A percentile compares a stretch with the other conserved stretches of the same genome.
Evolutionary conservation across 2,113 vertebrate species (phyloP).

Genomic region (Entelurus aequoreus): DNA sequence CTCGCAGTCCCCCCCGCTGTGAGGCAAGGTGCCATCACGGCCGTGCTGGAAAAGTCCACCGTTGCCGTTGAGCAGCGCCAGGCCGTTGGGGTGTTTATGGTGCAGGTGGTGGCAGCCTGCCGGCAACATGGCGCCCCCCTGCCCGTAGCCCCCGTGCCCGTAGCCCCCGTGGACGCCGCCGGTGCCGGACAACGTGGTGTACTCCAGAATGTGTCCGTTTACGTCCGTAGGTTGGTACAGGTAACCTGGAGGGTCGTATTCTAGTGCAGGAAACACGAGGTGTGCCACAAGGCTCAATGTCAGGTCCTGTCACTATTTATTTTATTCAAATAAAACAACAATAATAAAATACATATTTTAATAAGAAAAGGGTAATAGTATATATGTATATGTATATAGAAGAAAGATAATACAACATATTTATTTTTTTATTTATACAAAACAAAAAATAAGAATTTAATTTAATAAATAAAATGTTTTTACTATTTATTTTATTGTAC

Average conservation of each 20-base stretch:
- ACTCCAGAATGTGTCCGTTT: conserved; percentile 82
- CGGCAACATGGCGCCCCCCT: conserved; percentile 65
- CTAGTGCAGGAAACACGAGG: conserved; percentile 55
- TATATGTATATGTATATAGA: too few species aligned
- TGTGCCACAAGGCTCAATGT: not conserved
- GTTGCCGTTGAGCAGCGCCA: conserved; percentile 71
- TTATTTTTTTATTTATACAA: too few species aligned
- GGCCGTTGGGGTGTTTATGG: conserved; percentile 75
- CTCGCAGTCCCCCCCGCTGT: conserved; percentile 73
- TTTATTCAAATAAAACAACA: too few species aligned
- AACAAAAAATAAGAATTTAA: too few species aligned
- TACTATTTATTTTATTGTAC: too few species aligned
- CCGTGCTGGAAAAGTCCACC: conserved; percentile 60
- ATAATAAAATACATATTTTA: too few species aligned
- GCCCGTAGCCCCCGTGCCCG: conserved; percentile 68
- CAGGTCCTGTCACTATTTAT: not conserved
- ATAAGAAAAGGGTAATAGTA: too few species aligned
- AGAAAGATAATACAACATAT: too few species aligned
- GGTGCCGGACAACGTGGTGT: conserved; percentile 73
- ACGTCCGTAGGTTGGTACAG: conserved; percentile 84
- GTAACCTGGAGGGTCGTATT: conserved; percentile 87
- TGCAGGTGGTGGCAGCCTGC: conserved; percentile 83
- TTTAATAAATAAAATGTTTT: too few species aligned
- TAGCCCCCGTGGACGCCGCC: conserved; percentile 73
- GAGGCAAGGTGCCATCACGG: conserved; percentile 63